These are phyloP conservation scores for Pinna nobilis DNA, from an alignment of 1,140 invertebrate species.

Conservation along the genomic window DNA sequence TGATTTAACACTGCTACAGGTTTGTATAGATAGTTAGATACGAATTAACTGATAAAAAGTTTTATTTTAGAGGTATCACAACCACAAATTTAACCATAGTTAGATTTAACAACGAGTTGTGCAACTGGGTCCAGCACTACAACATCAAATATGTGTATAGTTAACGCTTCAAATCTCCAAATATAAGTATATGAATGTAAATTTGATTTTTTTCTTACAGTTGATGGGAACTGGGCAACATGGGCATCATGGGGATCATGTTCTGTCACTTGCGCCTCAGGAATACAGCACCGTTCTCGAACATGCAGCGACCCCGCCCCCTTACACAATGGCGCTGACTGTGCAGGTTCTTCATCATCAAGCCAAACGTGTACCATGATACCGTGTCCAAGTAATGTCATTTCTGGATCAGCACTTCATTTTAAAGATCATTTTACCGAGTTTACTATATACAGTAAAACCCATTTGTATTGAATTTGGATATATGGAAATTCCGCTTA, in stretches of 20 bases:
- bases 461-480: too few species aligned
- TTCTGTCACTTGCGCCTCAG: slow-evolving; percentile 56
- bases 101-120: too few species aligned
- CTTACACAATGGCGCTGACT: slow-evolving; percentile 46
- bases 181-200: too few species aligned
- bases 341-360: slow-evolving; percentile 37
- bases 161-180: not conserved
- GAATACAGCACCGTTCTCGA: slow-evolving; percentile 46
- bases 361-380: not conserved
- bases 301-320: slow-evolving; percentile 63
- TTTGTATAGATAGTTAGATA: too few species aligned
- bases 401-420: too few species aligned
- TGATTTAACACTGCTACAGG: too few species aligned
- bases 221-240: slow-evolving; percentile 58
- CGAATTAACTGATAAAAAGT: too few species aligned
- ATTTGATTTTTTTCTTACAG: slow-evolving; percentile 33
- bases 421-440: too few species aligned
- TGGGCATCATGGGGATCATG: slow-evolving; percentile 65
- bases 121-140: not conserved
- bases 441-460: too few species aligned
- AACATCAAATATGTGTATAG: not conserved
- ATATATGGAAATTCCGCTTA: too few species aligned
- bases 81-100: too few species aligned
- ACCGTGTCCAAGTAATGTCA: not conserved
- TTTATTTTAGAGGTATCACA: too few species aligned